Conservation (phyloP, 2,113 vertebrate genomes). For the Acanthisitta chloris region DNA sequence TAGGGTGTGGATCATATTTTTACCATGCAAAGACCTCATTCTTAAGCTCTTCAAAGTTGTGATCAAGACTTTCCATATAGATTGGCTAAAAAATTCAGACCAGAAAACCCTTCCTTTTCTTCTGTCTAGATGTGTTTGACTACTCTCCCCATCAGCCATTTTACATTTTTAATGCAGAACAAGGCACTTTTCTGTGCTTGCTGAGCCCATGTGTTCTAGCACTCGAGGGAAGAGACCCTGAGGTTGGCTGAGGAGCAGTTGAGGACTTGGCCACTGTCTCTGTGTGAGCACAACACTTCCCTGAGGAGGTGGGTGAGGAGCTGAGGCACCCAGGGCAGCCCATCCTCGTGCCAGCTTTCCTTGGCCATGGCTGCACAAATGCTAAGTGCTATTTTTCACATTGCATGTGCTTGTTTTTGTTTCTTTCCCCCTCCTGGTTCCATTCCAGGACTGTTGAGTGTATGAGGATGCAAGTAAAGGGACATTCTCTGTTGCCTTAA, state of each 20-base stretch:
- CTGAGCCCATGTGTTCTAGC: neutral
- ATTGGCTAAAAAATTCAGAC: neutral
- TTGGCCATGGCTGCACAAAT: neutral
- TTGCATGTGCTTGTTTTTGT: conserved; percentile 13
- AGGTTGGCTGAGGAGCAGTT: neutral
- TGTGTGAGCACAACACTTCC: neutral
- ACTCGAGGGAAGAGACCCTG: neutral
- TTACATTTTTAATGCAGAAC: neutral
- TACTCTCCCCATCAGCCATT: neutral
- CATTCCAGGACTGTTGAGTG: conserved; percentile 5
- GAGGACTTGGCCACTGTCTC: neutral
- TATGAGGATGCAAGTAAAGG: conserved; percentile 31
- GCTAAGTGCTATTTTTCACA: neutral
- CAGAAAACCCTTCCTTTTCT: neutral
- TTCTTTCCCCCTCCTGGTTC: conserved; percentile 13
- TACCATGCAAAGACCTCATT: neutral
- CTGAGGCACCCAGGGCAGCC: neutral
- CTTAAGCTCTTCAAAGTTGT: neutral
- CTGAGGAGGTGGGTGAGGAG: neutral
- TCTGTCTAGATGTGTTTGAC: neutral
- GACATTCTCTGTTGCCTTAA: conserved; percentile 60
- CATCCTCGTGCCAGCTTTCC: neutral
- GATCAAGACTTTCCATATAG: neutral
- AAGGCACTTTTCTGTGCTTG: neutral
- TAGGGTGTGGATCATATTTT: neutral